Evolutionary conservation across 2,113 vertebrate genomes (phyloP).

Genomic region (Gymnocephalus cernua): DNA sequence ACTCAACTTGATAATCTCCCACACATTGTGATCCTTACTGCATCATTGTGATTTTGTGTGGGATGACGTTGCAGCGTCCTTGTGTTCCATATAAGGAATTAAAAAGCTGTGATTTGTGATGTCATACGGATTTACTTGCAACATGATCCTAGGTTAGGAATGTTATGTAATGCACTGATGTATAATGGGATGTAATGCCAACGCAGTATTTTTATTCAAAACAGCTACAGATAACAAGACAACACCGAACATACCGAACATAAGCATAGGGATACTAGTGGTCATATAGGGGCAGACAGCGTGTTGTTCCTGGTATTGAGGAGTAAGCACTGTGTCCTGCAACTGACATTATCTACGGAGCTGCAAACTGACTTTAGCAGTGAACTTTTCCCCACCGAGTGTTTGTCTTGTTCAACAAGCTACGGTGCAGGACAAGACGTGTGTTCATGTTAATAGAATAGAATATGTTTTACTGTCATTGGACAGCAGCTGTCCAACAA

Average conservation of each 20-base stretch:
- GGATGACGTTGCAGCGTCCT: background rate
- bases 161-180: conserved; percentile 46
- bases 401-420: no score
- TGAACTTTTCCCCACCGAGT: no score
- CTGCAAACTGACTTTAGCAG: no score
- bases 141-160: conserved; percentile 6
- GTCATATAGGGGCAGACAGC: no score
- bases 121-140: conserved; percentile 19
- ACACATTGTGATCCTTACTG: background rate
- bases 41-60: conserved; percentile 7
- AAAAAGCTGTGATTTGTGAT: conserved; percentile 22
- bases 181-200: conserved; percentile 13
- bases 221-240: background rate
- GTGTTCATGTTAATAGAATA: no score
- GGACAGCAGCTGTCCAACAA: no score
- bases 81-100: background rate
- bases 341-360: no score
- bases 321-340: no score
- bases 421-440: no score
- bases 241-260: background rate
- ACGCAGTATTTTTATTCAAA: background rate
- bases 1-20: conserved; percentile 34
- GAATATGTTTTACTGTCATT: no score
- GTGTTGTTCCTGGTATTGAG: no score
- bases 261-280: background rate